Evolutionary conservation across 2,797 vertebrate genomes (phyloP).

Genomic region (Sphenopsis melanotis): DNA sequence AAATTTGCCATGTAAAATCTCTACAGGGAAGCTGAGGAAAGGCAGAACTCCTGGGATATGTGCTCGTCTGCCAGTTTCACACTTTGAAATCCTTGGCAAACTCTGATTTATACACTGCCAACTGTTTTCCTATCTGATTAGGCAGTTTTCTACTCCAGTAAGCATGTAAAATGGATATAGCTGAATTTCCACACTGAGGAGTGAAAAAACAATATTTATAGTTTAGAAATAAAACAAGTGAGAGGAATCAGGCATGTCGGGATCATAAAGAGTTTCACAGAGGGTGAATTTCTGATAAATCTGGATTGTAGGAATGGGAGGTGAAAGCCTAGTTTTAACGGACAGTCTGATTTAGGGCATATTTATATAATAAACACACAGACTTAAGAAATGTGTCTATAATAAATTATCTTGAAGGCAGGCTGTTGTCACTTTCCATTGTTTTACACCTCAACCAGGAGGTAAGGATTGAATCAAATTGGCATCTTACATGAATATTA

Average conservation of each 20-base stretch:
- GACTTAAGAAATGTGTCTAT: slow-evolving; percentile 39
- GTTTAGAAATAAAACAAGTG: slow-evolving; percentile 79
- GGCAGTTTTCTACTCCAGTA: slow-evolving; percentile 79
- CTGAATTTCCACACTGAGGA: slow-evolving; percentile 73
- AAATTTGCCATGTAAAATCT: slow-evolving; percentile 69
- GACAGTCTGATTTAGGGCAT: slow-evolving; percentile 19
- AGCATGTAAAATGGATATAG: slow-evolving; percentile 77
- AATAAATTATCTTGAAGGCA: slow-evolving; percentile 63
- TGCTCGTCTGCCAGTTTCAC: slow-evolving; percentile 71
- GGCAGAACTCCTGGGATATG: slow-evolving; percentile 70
- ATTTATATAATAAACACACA: slow-evolving; percentile 70
- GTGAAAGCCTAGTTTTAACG: slow-evolving; percentile 49
- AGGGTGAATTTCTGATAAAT: slow-evolving; percentile 67
- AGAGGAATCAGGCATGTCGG: slow-evolving; percentile 61
- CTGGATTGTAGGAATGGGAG: slow-evolving; percentile 27
- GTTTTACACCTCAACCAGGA: slow-evolving; percentile 4
- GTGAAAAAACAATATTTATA: slow-evolving; percentile 82
- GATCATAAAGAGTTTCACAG: slow-evolving; percentile 71
- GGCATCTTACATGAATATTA: slow-evolving; percentile 17
- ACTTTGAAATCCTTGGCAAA: slow-evolving; percentile 78
- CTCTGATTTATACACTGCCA: slow-evolving; percentile 73
- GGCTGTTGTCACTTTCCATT: slow-evolving; percentile 34
- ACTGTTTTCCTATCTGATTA: slow-evolving; percentile 84
- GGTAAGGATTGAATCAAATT: background rate
- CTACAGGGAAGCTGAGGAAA: slow-evolving; percentile 73